phyloP scores from a whole-genome alignment of 2,888 invertebrate species.

The Tetrapedia diversipes region DNA sequence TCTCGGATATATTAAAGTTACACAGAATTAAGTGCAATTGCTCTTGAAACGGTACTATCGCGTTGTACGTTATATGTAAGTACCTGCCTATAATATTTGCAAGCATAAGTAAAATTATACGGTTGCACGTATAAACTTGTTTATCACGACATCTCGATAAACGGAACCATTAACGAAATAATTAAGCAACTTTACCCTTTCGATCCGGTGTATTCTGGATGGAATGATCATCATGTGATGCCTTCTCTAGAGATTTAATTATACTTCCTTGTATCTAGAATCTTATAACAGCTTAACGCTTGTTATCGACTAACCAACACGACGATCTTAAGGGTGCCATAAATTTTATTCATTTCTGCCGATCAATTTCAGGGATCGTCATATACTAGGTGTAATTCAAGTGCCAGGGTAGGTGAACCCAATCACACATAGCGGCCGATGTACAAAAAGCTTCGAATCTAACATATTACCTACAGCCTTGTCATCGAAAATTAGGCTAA shows the following conservation, averaged over 20 bases:
- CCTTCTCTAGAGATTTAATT: conserved; percentile 1
- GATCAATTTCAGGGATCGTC: conserved; percentile 18
- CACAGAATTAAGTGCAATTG: background rate
- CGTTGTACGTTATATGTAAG: no score
- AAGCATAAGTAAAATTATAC: conserved; percentile 5
- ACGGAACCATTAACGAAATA: no score
- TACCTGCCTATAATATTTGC: no score
- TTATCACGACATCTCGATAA: no score
- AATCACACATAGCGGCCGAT: conserved; percentile 24
- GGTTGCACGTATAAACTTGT: no score
- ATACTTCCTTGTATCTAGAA: background rate
- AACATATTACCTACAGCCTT: no score
- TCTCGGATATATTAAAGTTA: conserved; percentile 13
- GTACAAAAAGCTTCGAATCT: no score
- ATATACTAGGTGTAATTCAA: conserved; percentile 29
- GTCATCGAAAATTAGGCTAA: background rate
- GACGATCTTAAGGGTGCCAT: conserved; percentile 34
- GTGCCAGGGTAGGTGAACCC: conserved; percentile 21
- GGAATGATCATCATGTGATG: background rate
- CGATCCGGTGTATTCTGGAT: background rate
- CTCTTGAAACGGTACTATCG: conserved; percentile 20
- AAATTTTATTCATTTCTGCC: conserved; percentile 43
- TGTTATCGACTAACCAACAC: conserved; percentile 57
- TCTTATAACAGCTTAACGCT: conserved; percentile 58
- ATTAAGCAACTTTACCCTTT: conserved; percentile 19